Conservation (phyloP, 2,113 vertebrate genomes). For the Notothenia coriiceps region DNA sequence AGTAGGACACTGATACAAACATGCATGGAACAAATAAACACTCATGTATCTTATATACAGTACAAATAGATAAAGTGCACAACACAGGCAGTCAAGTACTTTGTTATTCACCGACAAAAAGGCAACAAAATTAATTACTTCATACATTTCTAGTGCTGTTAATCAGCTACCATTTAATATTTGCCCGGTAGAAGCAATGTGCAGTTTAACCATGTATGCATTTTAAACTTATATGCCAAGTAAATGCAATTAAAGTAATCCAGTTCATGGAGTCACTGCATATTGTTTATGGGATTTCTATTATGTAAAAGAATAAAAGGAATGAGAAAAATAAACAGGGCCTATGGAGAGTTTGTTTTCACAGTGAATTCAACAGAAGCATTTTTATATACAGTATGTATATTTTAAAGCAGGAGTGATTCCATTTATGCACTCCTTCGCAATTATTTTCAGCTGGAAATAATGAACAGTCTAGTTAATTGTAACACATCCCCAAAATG, state of each 20-base stretch:
- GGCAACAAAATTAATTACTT: neutral
- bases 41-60: neutral
- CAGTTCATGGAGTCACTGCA: neutral
- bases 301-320: neutral
- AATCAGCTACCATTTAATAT: neutral
- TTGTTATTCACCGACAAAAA: neutral
- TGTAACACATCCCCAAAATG: neutral
- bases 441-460: neutral
- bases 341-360: neutral
- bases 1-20: slow-evolving; percentile 4
- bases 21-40: slow-evolving; percentile 6
- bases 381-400: neutral
- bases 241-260: neutral
- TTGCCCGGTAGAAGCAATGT: too few relatives aligned
- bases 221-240: neutral
- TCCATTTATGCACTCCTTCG: neutral
- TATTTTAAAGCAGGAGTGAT: neutral
- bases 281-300: neutral
- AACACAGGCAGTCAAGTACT: too few relatives aligned
- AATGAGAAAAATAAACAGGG: neutral
- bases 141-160: neutral
- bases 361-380: neutral
- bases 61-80: neutral
- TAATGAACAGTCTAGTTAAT: neutral
- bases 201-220: neutral